Evolutionary conservation across 1,140 invertebrate genomes (phyloP).

Genomic region (Pachyrhynchus sulphureomaculatus): DNA sequence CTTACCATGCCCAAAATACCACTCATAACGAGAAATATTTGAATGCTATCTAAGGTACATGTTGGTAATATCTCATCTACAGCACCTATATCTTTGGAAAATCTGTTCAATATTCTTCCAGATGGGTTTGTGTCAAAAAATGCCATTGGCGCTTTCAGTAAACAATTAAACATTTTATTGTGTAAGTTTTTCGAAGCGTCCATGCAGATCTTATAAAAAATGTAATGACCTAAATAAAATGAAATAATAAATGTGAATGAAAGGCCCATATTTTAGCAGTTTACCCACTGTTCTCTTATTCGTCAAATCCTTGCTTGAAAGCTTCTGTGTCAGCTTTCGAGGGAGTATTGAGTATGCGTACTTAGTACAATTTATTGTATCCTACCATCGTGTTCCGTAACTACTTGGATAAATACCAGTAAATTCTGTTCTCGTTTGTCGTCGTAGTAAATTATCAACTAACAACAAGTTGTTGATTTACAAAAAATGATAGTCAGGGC

Average conservation of each 20-base stretch:
- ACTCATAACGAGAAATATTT: slow-evolving; percentile 60
- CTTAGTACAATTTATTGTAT: no score
- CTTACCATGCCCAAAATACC: slow-evolving; percentile 60
- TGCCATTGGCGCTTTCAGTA: slow-evolving; percentile 66
- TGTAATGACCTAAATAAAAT: slow-evolving; percentile 53
- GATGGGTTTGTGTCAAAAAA: slow-evolving; percentile 64
- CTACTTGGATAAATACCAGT: no score
- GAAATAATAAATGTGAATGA: not conserved
- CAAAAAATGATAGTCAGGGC: no score
- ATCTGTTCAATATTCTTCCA: slow-evolving; percentile 69
- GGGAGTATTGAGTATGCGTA: no score
- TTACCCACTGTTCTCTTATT: no score
- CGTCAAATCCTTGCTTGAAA: not conserved
- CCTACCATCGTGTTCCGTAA: no score
- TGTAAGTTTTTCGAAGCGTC: slow-evolving; percentile 76
- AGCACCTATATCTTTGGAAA: slow-evolving; percentile 76
- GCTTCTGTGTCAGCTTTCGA: no score
- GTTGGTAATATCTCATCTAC: slow-evolving; percentile 86
- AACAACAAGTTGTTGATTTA: no score
- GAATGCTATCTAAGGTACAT: slow-evolving; percentile 74
- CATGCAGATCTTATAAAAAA: slow-evolving; percentile 81
- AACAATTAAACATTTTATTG: slow-evolving; percentile 77
- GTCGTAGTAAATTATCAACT: no score
- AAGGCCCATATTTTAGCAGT: not conserved
- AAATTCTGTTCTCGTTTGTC: no score